A percentile compares a stretch with the other conserved stretches of the same genome.
Evolutionary conservation across 2,888 invertebrate species (phyloP).

Genomic region (Ormyrus nitidulus): DNA sequence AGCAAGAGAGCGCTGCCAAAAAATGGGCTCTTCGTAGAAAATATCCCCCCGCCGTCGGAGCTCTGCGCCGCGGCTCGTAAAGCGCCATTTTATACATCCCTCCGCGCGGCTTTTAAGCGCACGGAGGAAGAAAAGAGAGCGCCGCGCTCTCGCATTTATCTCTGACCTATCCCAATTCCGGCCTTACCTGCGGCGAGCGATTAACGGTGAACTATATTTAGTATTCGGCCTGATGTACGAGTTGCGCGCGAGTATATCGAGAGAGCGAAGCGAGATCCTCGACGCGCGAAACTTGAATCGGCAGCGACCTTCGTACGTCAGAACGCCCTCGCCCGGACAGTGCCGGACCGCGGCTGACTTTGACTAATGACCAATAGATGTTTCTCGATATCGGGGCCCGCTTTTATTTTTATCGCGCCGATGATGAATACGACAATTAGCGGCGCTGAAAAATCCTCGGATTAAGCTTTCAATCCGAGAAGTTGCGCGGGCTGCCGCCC

Average conservation of each 20-base stretch:
- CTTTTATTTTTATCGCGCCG: slow-evolving; percentile 25
- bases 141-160: slow-evolving; percentile 36
- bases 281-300: slow-evolving; percentile 28
- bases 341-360: slow-evolving; percentile 10
- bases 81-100: slow-evolving; percentile 15
- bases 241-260: neutral
- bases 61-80: slow-evolving; percentile 7
- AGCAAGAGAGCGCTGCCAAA: neutral
- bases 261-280: neutral
- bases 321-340: slow-evolving; percentile 9
- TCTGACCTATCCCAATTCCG: slow-evolving; percentile 54
- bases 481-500: neutral
- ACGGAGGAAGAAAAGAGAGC: neutral
- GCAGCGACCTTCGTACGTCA: slow-evolving; percentile 48
- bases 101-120: neutral
- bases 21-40: slow-evolving; percentile 23
- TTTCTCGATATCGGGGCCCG: slow-evolving; percentile 26
- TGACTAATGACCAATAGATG: slow-evolving; percentile 51
- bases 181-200: slow-evolving; percentile 45
- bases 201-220: slow-evolving; percentile 55
- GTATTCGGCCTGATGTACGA: slow-evolving; percentile 2
- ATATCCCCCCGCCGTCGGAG: slow-evolving; percentile 15
- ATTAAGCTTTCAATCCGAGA: slow-evolving; percentile 47
- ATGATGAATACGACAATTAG: slow-evolving; percentile 49
- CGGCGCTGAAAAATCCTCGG: slow-evolving; percentile 33